Evolutionary conservation across 2,797 vertebrate species (phyloP), one percentile per base, ranked within the genome.

Genomic region (Artibeus jamaicensis): DNA sequence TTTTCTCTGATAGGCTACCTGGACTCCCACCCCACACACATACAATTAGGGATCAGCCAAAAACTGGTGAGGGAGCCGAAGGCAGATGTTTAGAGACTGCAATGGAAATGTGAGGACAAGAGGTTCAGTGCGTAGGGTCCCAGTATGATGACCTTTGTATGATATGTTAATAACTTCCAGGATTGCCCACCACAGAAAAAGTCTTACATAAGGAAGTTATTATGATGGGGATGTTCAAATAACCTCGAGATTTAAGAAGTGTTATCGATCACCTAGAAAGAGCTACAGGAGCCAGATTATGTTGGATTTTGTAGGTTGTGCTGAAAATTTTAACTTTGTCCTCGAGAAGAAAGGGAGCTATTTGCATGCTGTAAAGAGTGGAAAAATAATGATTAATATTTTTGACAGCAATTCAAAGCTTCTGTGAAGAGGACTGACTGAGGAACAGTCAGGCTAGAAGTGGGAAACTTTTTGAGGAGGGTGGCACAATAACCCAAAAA

Each of bases 61-160:
- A 73, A 26, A 55, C 6, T n/a, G 8, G 29, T 62, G 37, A 65
- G 0, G 16, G 84, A 42, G 26, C 21, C 22, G 18, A 73, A 92
- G 29, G 24, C 21, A 34, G 24, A 55, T 57, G 67, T 53, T 19
- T 74, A 19, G 21, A 84, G 42, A 53, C 11, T 34, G 16, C 3
- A 53, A 59, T 46, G 19, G 9, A 53, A 77, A 74, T 55, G 42
- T 70, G 55, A 2, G 4, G 46, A 50, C 10, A 73, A 53, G 65
- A 67, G 0, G 0, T 9, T 24, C 12, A 29, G 3, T 18, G 21
- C 15, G 9, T 3, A 9, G 24, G 15, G 37, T 10, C 1, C 9
- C 11, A 22, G 34, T 32, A 9, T 62, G 59, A 86, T 62, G 79
- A 82, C 29, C 24, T 70, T 55, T 44, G 6, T 57, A 15, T 65